These are phyloP conservation scores for Metopolophium dirhodum DNA, from an alignment of 1,140 invertebrate species.

Conservation along the genomic window DNA sequence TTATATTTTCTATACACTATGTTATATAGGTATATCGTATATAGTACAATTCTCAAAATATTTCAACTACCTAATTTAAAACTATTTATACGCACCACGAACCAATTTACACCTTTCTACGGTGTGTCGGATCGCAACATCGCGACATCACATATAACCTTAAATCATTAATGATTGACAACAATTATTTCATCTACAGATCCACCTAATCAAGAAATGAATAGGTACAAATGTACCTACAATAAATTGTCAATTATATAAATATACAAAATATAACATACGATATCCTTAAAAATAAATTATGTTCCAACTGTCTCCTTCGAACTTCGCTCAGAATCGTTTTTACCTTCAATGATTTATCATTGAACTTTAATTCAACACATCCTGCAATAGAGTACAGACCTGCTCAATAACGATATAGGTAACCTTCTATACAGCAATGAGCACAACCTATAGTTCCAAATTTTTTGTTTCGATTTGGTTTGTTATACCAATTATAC, in stretches of 20 bases:
- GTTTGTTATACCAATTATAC: background rate
- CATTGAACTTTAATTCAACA: background rate
- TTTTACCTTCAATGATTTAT: background rate
- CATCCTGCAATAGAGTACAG: background rate
- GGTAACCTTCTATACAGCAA: background rate
- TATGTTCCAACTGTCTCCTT: background rate
- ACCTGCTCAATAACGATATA: background rate
- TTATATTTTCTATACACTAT: too few relatives aligned
- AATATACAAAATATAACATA: background rate
- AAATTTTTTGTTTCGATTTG: background rate
- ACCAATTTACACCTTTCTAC: too few relatives aligned
- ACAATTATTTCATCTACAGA: background rate
- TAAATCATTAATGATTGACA: background rate
- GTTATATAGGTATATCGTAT: too few relatives aligned
- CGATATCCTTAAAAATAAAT: background rate
- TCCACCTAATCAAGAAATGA: background rate
- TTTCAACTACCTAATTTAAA: too few relatives aligned
- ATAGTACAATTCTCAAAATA: too few relatives aligned
- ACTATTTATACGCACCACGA: too few relatives aligned
- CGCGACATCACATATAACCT: too few relatives aligned
- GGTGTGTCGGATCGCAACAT: too few relatives aligned
- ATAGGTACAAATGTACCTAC: background rate
- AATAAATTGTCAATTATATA: too few relatives aligned
- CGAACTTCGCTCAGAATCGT: background rate
- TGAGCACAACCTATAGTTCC: background rate